Evolutionary conservation across 2,888 invertebrate genomes (phyloP).

Genomic region (Ormyrus pomaceus): DNA sequence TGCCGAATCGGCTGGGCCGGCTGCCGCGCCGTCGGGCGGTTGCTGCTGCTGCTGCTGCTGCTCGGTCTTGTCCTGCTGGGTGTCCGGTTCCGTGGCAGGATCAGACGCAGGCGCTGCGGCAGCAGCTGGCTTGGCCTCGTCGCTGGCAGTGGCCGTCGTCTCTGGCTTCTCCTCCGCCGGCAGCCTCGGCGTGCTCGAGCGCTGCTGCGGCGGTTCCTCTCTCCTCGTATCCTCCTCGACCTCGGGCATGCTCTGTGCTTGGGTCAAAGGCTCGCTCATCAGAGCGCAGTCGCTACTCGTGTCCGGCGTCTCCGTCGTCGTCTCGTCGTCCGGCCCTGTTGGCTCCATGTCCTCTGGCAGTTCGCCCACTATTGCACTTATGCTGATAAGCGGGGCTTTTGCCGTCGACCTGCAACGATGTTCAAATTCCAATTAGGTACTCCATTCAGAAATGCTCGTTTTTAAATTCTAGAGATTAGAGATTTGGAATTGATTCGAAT

Average conservation of each 20-base stretch:
- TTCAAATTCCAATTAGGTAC: too few species aligned
- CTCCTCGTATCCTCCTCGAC: constrained; percentile 48
- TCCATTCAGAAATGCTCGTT: too few species aligned
- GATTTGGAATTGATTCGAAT: too few species aligned
- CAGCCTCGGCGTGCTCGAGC: constrained; percentile 12
- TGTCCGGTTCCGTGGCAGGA: constrained; percentile 74
- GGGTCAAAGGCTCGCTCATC: constrained; percentile 53
- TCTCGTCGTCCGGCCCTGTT: constrained; percentile 50
- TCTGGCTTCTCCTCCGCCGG: constrained; percentile 45
- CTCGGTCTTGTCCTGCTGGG: constrained; percentile 63
- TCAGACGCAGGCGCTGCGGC: constrained; percentile 68
- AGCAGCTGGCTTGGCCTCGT: constrained; percentile 67
- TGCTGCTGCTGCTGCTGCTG: constrained; percentile 53
- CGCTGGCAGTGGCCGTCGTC: constrained; percentile 62
- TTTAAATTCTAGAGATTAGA: too few species aligned
- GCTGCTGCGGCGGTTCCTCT: constrained; percentile 39
- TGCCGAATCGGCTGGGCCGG: constrained; percentile 24
- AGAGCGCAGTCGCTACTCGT: constrained; percentile 54
- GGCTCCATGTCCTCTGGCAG: constrained; percentile 60
- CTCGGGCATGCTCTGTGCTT: constrained; percentile 49
- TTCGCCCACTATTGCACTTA: constrained; percentile 84
- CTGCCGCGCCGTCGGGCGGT: not conserved
- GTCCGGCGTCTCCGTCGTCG: constrained; percentile 45
- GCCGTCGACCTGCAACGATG: constrained; percentile 59
- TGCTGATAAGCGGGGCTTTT: constrained; percentile 83